Percentiles rank a stretch among this genome's conserved stretches.
phyloP scores from a whole-genome alignment of 2,888 invertebrate species.

The Plebejus melissa region DNA sequence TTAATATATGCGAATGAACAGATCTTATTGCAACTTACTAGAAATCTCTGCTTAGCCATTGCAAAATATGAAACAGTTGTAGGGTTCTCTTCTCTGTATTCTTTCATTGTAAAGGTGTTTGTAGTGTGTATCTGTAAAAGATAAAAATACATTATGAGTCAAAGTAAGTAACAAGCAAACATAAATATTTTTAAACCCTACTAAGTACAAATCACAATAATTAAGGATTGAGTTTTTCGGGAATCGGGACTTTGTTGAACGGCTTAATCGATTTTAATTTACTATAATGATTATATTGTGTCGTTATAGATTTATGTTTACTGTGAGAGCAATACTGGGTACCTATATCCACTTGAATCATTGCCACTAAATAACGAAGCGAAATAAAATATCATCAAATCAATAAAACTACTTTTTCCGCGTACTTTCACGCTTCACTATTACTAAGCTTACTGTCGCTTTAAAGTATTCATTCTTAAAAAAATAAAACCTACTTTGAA shows the following conservation, averaged over 20 bases:
- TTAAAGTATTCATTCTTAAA: background rate
- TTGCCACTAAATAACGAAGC: too few species aligned
- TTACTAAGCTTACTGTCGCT: background rate
- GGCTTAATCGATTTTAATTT: too few species aligned
- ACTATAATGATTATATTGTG: too few species aligned
- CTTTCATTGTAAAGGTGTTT: background rate
- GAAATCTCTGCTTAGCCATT: background rate
- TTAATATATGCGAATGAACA: too few species aligned
- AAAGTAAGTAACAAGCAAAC: background rate
- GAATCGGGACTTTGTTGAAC: too few species aligned
- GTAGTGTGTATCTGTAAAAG: background rate
- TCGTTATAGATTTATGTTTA: too few species aligned
- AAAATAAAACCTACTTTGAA: constrained; percentile 44
- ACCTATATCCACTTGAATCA: too few species aligned
- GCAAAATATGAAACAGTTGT: background rate
- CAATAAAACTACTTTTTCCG: too few species aligned
- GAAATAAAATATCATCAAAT: too few species aligned
- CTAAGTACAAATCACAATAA: too few species aligned
- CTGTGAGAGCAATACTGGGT: too few species aligned
- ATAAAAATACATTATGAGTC: background rate
- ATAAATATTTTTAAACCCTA: background rate
- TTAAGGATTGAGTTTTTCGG: too few species aligned
- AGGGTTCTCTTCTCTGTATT: background rate
- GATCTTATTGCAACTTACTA: background rate
- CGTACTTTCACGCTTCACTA: background rate